Evolutionary conservation across 2,113 vertebrate species (phyloP).

Genomic region (Maccullochella peelii): DNA sequence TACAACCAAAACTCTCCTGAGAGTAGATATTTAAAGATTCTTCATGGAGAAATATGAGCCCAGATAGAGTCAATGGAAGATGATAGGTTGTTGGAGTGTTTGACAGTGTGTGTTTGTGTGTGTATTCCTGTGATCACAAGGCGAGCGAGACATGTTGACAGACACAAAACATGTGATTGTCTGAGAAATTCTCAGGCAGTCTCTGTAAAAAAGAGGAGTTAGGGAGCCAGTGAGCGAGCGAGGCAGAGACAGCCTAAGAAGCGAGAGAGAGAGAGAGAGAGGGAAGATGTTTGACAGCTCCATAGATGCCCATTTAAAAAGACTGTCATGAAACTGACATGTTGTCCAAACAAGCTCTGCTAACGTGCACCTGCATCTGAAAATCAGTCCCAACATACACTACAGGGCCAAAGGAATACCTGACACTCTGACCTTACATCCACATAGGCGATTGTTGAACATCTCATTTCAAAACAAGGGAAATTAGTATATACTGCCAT

Average conservation of each 20-base stretch:
- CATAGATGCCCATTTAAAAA: neutral
- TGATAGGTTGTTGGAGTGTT: neutral
- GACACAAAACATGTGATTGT: constrained; percentile 11
- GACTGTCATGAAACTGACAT: neutral
- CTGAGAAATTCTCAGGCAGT: constrained; percentile 9
- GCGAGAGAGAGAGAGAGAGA: too few species aligned
- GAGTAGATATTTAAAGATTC: neutral
- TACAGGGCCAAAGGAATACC: neutral
- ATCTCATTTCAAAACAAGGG: neutral
- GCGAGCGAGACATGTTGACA: constrained; percentile 19
- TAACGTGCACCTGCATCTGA: neutral
- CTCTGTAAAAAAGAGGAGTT: neutral
- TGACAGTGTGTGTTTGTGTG: neutral
- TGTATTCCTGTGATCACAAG: neutral
- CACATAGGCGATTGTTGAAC: neutral
- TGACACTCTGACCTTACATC: neutral
- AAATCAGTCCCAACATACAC: neutral
- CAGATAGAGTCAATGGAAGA: neutral
- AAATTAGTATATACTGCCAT: neutral
- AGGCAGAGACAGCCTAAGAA: neutral
- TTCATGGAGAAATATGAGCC: constrained; percentile 2
- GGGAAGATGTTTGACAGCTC: constrained; percentile 3
- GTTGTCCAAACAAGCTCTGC: constrained; percentile 11
- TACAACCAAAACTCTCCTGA: neutral
- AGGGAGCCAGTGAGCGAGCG: neutral